Percentiles rank a stretch among this genome's conserved stretches.
Evolutionary conservation across 2,888 invertebrate species (phyloP).

Genomic region (Xestobium rufovillosum): DNA sequence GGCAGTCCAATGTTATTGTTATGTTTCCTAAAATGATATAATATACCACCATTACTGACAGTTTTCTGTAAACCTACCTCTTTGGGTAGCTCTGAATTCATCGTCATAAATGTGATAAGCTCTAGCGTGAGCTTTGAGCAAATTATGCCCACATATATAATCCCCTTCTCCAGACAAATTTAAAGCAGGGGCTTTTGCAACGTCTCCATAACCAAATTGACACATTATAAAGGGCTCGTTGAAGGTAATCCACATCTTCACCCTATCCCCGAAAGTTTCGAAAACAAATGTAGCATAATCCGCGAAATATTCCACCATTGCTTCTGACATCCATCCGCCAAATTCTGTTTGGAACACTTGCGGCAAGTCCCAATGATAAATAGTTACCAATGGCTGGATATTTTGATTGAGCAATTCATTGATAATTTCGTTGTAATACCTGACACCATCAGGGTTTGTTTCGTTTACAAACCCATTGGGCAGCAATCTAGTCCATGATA

Average conservation of each 20-base stretch:
- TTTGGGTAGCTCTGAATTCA: constrained; percentile 35
- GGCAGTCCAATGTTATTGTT: constrained; percentile 44
- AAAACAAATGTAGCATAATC: constrained; percentile 27
- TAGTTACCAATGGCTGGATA: constrained; percentile 53
- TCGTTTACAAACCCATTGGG: constrained; percentile 49
- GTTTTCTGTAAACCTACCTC: no score
- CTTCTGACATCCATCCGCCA: constrained; percentile 25
- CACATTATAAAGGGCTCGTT: constrained; percentile 27
- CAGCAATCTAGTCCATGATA: constrained; percentile 62
- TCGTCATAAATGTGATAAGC: constrained; percentile 40
- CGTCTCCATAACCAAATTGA: constrained; percentile 1
- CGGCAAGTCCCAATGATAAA: constrained; percentile 62
- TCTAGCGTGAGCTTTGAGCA: constrained; percentile 42
- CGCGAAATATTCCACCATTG: constrained; percentile 21
- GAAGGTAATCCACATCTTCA: constrained; percentile 29
- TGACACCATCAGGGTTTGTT: constrained; percentile 53
- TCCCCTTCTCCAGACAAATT: constrained; percentile 33
- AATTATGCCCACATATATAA: constrained; percentile 51
- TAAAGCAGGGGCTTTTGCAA: neutral
- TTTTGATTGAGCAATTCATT: constrained; percentile 47
- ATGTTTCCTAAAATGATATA: constrained; percentile 31
- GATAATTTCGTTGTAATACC: constrained; percentile 56
- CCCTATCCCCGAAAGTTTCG: constrained; percentile 24
- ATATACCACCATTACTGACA: no score
- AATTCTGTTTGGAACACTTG: constrained; percentile 43